phyloP scores from a whole-genome alignment of 1,140 invertebrate species.

The Dryas iulia region DNA sequence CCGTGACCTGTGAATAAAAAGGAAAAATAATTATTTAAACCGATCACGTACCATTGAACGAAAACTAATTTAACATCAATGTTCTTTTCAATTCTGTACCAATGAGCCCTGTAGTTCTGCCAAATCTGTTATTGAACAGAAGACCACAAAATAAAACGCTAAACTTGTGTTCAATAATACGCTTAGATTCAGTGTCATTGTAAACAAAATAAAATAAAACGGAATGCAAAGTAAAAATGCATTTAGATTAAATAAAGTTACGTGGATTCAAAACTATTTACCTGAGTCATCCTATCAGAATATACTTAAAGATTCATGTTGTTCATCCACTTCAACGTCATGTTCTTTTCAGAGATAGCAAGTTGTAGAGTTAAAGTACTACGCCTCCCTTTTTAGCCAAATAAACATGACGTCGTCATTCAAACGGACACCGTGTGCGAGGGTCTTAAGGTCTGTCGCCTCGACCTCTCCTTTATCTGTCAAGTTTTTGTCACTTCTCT shows the following conservation, averaged over 20 bases:
- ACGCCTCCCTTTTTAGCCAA: constrained; percentile 58
- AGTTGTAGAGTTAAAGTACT: constrained; percentile 50
- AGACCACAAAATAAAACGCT: not conserved
- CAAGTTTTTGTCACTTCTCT: constrained; percentile 62
- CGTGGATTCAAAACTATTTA: constrained; percentile 2
- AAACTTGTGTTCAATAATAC: not conserved
- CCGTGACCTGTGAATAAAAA: constrained; percentile 47
- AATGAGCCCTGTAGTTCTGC: constrained; percentile 1
- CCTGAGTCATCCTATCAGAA: constrained; percentile 33
- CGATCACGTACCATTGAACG: constrained; percentile 65
- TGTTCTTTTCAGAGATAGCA: constrained; percentile 30
- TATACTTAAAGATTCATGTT: constrained; percentile 28
- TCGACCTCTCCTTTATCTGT: constrained; percentile 63
- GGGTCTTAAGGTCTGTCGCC: constrained; percentile 51
- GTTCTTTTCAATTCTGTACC: constrained; percentile 41
- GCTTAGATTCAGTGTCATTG: no score
- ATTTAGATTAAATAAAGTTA: not conserved
- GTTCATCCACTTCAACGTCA: constrained; percentile 21
- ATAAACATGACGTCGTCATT: constrained; percentile 75
- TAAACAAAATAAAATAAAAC: not conserved
- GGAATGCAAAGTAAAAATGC: not conserved
- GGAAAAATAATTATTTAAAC: constrained; percentile 67
- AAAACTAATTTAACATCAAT: constrained; percentile 67
- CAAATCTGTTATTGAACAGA: not conserved
- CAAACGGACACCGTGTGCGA: constrained; percentile 46